Base-by-base conservation (phyloP, 2,113 vertebrate genomes). In the Nannobrachium achirus region DNA sequence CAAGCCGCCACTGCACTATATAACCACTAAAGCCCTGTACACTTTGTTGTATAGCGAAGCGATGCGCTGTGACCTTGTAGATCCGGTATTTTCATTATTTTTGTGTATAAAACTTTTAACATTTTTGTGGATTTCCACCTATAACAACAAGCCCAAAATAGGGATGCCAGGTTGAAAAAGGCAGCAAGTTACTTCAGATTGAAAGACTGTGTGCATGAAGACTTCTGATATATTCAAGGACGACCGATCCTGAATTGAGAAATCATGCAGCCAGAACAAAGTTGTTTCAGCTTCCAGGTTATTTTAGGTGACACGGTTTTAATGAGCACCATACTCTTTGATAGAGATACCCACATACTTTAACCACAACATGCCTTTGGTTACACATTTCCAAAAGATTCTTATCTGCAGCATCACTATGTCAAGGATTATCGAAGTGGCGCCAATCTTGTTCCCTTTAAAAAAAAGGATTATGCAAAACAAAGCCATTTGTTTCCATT, bases 381-480 rank as follows among this genome's bases (percentile, higher is more conserved):
- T 63, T 15, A 62, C 13, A 68, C 19, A 16, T 48, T 74, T 61
- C 42, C 60, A 69, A 75, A 18, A 11, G 11, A 49, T 59, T 55
- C 41, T 64, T 62, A 80, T 76, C 63, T 64, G 45, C 45, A 18
- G 45, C 45, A 18, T 18, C 25, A 10, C 39, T 2, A 11, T 45
- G 56, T 18, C 50, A 44, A 10, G 13, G 63, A 73, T 75, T 64
- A 78, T 49, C 60, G 20, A 63, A 70, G 55, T 53, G 52, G 60
- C 65, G 64, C 56, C 40, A 11, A 45, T n/a, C n/a, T 63, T 53
- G 25, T 61, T 45, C 45, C 25, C 60, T 10, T 53, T 14, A 62
- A 50, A 66, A 11, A n/a, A 39, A 33, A 1, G 25, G 25, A 4
- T 9, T 58, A 56, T 58, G 41, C 57, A 20, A 69, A 62, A 59